A percentile compares a stretch with the other conserved stretches of the same genome.
Evolutionary conservation across 2,113 vertebrate genomes (phyloP).

Genomic region (Elephantulus edwardii): DNA sequence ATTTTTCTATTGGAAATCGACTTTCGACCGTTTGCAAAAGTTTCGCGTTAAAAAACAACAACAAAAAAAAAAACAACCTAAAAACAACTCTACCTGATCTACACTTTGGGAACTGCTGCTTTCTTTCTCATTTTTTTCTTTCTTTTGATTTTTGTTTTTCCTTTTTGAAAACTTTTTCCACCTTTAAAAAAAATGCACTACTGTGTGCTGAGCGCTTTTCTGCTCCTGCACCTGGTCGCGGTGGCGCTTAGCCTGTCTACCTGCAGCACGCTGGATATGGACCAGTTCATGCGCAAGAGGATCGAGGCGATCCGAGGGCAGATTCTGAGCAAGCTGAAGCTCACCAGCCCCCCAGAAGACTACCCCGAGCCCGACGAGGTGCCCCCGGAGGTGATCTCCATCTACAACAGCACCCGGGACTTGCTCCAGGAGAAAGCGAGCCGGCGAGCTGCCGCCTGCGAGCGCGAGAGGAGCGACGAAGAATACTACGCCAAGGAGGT

Average conservation of each 20-base stretch:
- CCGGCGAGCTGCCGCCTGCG: constrained; percentile 93
- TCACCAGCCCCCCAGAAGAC: constrained; percentile 93
- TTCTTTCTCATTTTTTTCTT: background rate
- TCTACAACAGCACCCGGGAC: constrained; percentile 99
- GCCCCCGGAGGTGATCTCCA: constrained; percentile 94
- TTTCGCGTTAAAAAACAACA: constrained; percentile 57
- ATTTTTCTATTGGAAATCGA: constrained; percentile 46
- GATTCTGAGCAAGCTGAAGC: constrained; percentile 98
- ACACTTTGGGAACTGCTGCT: constrained; percentile 45
- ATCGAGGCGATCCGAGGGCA: constrained; percentile 99
- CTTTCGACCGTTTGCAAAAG: constrained; percentile 63
- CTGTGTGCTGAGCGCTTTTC: constrained; percentile 90
- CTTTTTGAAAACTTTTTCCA: background rate
- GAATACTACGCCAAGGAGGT: constrained; percentile 99
- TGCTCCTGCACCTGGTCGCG: constrained; percentile 91
- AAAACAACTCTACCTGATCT: constrained; percentile 27
- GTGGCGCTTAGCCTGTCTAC: constrained; percentile 94
- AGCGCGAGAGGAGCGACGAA: constrained; percentile 97
- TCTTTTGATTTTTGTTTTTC: background rate
- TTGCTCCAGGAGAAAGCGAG: constrained; percentile 97
- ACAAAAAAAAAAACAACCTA: background rate
- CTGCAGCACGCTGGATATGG: constrained; percentile 97
- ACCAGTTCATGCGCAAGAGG: constrained; percentile 97
- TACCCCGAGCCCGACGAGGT: constrained; percentile 89
- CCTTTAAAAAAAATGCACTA: constrained; percentile 90